phyloP scores from a whole-genome alignment of 2,888 invertebrate genomes.

The Drosophila kuntzei region DNA sequence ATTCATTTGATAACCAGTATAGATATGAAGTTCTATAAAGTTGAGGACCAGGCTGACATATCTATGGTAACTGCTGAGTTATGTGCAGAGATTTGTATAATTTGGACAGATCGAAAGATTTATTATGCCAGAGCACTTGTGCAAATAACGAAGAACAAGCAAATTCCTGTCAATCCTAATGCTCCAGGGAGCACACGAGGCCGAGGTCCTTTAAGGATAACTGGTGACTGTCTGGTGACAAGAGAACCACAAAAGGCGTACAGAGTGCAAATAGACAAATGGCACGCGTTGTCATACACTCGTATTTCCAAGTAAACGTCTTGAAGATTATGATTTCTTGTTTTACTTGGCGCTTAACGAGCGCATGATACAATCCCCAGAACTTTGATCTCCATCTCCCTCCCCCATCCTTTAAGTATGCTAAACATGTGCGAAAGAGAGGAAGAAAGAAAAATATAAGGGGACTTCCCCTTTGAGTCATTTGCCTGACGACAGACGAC shows the following conservation, averaged over 20 bases:
- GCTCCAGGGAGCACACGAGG: slow-evolving; percentile 39
- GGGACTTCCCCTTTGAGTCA: slow-evolving; percentile 3
- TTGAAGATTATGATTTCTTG: slow-evolving; percentile 80
- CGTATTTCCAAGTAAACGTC: slow-evolving; percentile 53
- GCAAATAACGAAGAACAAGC: slow-evolving; percentile 32
- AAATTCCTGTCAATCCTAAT: slow-evolving; percentile 37
- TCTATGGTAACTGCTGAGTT: slow-evolving; percentile 1
- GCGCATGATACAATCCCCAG: slow-evolving; percentile 69
- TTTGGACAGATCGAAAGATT: slow-evolving; percentile 42
- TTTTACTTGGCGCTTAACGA: slow-evolving; percentile 79
- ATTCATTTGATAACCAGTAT: too few relatives aligned
- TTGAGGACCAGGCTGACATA: background rate
- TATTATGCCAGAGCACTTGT: slow-evolving; percentile 35
- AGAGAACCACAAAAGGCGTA: slow-evolving; percentile 61
- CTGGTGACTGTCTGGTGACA: slow-evolving; percentile 28
- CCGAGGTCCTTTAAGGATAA: slow-evolving; percentile 15
- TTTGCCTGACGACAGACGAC: slow-evolving; percentile 67
- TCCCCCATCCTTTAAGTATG: slow-evolving; percentile 65
- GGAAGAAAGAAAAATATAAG: slow-evolving; percentile 5
- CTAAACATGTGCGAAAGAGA: slow-evolving; percentile 62
- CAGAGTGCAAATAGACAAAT: slow-evolving; percentile 72
- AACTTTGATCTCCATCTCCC: background rate
- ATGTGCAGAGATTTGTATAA: slow-evolving; percentile 12
- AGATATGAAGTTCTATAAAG: too few relatives aligned
- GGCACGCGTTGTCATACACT: slow-evolving; percentile 70